These are phyloP conservation scores for Cosmia pyralina DNA, from an alignment of 2,888 invertebrate species.

Conservation along the genomic window DNA sequence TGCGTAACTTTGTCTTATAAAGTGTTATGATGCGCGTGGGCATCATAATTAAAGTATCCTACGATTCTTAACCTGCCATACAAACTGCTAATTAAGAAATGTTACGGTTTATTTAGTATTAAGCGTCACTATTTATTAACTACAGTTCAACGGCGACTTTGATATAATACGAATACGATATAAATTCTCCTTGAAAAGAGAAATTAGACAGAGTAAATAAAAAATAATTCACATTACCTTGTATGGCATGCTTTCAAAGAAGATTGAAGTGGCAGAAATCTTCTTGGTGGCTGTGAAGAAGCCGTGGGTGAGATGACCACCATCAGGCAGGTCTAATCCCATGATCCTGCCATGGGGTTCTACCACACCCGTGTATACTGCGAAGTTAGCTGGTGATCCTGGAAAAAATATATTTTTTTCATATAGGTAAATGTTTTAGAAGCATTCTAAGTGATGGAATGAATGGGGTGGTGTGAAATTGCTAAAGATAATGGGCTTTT, in stretches of 20 bases:
- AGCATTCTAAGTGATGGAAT: not conserved
- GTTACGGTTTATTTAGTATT: not conserved
- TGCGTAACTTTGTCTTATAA: no score
- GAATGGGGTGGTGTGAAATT: not conserved
- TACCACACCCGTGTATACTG: conserved; percentile 97
- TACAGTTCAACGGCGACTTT: not conserved
- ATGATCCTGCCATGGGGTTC: conserved; percentile 99
- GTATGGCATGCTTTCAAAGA: conserved; percentile 99
- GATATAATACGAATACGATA: conserved; percentile 3
- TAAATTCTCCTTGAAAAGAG: conserved; percentile 1
- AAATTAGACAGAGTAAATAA: not conserved
- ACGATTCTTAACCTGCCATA: conserved; percentile 9
- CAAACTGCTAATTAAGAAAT: conserved; percentile 12
- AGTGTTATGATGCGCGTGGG: not conserved
- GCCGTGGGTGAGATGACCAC: conserved; percentile 98
- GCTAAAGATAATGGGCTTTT: no score
- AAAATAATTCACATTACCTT: conserved; percentile 91
- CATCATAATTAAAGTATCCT: not conserved
- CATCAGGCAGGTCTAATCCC: conserved; percentile 98
- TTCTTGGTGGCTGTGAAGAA: conserved; percentile 97
- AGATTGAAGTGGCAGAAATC: conserved; percentile 99
- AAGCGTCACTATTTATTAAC: not conserved
- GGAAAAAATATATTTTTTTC: conserved; percentile 22
- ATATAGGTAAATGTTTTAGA: not conserved
- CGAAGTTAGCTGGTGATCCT: conserved; percentile 98